phyloP scores from a whole-genome alignment of 2,113 vertebrate species.

The Myanophis thanlyinensis region DNA sequence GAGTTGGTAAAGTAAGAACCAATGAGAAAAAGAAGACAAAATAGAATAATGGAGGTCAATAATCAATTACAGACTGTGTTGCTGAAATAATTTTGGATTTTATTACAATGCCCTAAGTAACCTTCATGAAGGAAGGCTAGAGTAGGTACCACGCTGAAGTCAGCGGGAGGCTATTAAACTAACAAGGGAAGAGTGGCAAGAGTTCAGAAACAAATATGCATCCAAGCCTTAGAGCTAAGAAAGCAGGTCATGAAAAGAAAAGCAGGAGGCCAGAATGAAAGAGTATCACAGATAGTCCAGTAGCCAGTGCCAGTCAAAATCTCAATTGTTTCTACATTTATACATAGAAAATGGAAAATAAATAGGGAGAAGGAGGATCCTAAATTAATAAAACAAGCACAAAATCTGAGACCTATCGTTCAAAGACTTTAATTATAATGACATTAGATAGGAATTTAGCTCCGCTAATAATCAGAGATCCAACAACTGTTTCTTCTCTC shows the following conservation, averaged over 20 bases:
- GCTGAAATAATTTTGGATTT: neutral
- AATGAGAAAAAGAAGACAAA: neutral
- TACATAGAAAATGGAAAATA: neutral
- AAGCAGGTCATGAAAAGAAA: neutral
- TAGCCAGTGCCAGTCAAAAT: neutral
- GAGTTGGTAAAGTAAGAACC: neutral
- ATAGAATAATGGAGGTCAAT: neutral
- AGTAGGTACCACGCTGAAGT: neutral
- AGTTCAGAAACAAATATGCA: neutral
- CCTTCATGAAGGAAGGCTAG: neutral
- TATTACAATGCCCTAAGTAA: neutral
- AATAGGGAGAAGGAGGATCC: neutral
- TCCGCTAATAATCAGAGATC: neutral
- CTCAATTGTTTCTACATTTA: neutral
- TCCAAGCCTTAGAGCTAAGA: neutral
- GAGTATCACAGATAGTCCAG: neutral
- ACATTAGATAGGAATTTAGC: neutral
- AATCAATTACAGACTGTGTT: neutral
- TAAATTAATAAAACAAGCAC: neutral
- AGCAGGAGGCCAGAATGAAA: neutral
- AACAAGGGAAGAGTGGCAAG: neutral
- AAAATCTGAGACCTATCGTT: neutral
- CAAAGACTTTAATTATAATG: neutral
- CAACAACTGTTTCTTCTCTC: neutral
- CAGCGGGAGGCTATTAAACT: neutral